Percentiles rank a stretch among this genome's conserved stretches.
Conservation (phyloP, 2,113 vertebrate genomes). For the Anthoscopus minutus region DNA sequence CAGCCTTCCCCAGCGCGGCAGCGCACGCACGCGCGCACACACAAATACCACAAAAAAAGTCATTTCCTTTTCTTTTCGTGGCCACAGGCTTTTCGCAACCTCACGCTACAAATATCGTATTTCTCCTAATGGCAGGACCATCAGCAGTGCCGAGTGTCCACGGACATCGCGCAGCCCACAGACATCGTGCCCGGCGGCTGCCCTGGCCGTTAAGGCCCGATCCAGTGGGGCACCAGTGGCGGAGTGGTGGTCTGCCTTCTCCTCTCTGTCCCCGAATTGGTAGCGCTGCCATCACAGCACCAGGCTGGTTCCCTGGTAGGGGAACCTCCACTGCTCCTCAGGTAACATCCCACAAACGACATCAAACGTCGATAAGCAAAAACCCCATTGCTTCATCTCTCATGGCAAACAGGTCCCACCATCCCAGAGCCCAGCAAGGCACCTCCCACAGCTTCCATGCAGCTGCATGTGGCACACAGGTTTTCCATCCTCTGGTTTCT, state of each 20-base stretch:
- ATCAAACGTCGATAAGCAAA: background rate
- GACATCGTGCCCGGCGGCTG: accelerated
- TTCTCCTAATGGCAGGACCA: background rate
- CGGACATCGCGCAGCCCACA: accelerated
- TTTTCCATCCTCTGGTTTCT: background rate
- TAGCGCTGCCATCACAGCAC: accelerated
- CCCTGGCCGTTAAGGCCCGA: accelerated
- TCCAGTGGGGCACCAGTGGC: background rate
- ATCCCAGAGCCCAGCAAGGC: background rate
- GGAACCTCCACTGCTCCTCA: background rate
- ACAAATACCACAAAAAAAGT: background rate
- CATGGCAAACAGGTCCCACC: background rate
- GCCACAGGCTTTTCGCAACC: background rate
- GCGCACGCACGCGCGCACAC: background rate
- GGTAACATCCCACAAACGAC: background rate
- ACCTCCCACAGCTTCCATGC: accelerated
- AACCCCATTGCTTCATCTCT: background rate
- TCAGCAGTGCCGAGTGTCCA: accelerated
- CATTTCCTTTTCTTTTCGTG: conserved; percentile 10
- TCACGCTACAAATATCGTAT: background rate
- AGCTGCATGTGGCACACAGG: background rate
- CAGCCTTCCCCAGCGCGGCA: background rate
- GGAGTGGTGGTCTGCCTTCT: accelerated
- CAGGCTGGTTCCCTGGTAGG: background rate
- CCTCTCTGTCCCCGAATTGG: accelerated